These are phyloP conservation scores for Sebastes trivittatus DNA, from an alignment of 2,797 vertebrate species.

Conservation along the genomic window DNA sequence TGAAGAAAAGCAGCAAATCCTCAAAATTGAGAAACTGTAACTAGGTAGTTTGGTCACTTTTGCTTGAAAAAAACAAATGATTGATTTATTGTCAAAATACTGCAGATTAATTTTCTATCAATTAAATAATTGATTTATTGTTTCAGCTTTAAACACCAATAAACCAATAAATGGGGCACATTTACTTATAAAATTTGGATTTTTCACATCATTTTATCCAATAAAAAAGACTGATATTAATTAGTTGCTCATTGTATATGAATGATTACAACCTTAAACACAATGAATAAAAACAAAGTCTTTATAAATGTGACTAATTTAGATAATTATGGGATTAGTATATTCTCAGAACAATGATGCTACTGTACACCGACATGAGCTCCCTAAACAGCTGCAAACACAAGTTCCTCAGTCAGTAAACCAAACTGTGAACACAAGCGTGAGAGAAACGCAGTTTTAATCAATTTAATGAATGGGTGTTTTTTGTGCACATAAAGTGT, in stretches of 20 bases:
- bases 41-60: too few species aligned
- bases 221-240: background rate
- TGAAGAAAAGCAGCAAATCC: background rate
- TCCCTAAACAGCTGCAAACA: background rate
- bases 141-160: background rate
- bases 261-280: background rate
- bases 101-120: background rate
- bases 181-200: accelerated
- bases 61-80: background rate
- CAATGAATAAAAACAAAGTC: background rate
- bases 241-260: background rate
- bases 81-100: background rate
- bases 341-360: background rate
- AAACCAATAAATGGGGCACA: background rate
- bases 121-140: background rate
- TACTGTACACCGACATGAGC: background rate
- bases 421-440: background rate
- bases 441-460: conserved; percentile 4
- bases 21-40: background rate
- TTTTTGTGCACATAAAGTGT: conserved; percentile 33
- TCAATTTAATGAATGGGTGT: conserved; percentile 31
- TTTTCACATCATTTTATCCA: background rate
- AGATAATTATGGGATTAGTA: background rate
- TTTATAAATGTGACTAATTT: background rate
- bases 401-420: conserved; percentile 4